Evolutionary conservation across 2,888 invertebrate genomes (phyloP).

Genomic region (Parapristionchus giblindavisi): DNA sequence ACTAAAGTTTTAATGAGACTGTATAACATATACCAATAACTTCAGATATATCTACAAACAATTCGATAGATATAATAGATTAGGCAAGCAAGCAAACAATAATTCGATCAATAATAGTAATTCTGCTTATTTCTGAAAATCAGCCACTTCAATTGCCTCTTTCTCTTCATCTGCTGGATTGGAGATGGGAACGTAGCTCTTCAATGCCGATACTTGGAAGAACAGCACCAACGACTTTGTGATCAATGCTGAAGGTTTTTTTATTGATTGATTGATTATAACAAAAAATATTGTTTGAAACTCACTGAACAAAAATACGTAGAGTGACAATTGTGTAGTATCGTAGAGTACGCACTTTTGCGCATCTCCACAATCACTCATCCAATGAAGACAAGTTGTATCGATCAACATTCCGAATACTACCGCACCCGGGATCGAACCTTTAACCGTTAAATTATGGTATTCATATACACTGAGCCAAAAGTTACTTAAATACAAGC

Average conservation of each 20-base stretch:
- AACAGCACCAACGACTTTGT: slow-evolving; percentile 17
- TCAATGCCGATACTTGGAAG: slow-evolving; percentile 6
- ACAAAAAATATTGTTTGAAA: neutral
- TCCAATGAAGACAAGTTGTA: slow-evolving; percentile 50
- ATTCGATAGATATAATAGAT: no score
- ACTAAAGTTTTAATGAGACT: no score
- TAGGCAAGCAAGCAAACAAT: no score
- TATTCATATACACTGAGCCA: neutral
- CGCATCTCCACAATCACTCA: slow-evolving; percentile 45
- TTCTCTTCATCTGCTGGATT: neutral
- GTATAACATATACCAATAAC: no score
- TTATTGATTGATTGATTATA: neutral
- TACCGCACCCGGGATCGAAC: slow-evolving; percentile 55
- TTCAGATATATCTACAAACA: no score
- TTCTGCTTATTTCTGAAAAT: no score
- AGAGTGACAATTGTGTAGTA: slow-evolving; percentile 45
- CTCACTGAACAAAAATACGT: slow-evolving; percentile 53
- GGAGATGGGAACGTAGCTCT: slow-evolving; percentile 25
- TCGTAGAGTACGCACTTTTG: slow-evolving; percentile 54
- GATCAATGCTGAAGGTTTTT: slow-evolving; percentile 23
- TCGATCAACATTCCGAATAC: slow-evolving; percentile 53
- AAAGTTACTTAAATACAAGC: neutral
- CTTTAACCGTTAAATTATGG: slow-evolving; percentile 8
- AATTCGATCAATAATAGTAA: no score
- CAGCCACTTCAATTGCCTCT: neutral